These are phyloP conservation scores for Lasioglossum oenotherae DNA, from an alignment of 2,888 invertebrate genomes.

Conservation along the genomic window DNA sequence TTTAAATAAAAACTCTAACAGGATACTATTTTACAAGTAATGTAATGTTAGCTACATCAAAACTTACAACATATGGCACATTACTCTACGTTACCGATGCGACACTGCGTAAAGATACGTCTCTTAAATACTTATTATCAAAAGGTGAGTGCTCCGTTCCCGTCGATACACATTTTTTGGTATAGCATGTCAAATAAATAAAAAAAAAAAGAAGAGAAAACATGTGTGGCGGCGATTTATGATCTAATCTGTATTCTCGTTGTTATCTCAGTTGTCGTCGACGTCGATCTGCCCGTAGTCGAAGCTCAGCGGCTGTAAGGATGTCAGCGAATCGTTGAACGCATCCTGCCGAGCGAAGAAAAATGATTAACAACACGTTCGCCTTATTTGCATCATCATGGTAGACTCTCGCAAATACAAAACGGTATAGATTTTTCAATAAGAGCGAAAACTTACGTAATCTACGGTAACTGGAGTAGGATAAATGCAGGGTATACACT, in stretches of 20 bases:
- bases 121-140: slow-evolving; percentile 38
- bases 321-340: slow-evolving; percentile 77
- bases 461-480: slow-evolving; percentile 85
- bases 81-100: slow-evolving; percentile 21
- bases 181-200: slow-evolving; percentile 60
- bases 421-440: background rate
- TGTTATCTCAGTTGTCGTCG: slow-evolving; percentile 72
- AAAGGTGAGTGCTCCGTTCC: slow-evolving; percentile 39
- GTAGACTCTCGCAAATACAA: background rate
- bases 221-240: slow-evolving; percentile 26
- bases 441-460: slow-evolving; percentile 83
- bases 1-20: slow-evolving; percentile 15
- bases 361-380: background rate
- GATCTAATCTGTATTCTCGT: slow-evolving; percentile 14
- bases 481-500: slow-evolving; percentile 88
- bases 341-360: slow-evolving; percentile 74
- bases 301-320: slow-evolving; percentile 73
- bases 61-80: slow-evolving; percentile 17
- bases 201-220: slow-evolving; percentile 1
- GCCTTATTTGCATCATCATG: background rate
- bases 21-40: slow-evolving; percentile 27
- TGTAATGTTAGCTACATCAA: slow-evolving; percentile 24
- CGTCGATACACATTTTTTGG: slow-evolving; percentile 46
- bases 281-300: slow-evolving; percentile 78
- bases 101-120: slow-evolving; percentile 14